Base-by-base conservation (phyloP, 2,797 vertebrate species). In the Darevskia nairensis region DNA sequence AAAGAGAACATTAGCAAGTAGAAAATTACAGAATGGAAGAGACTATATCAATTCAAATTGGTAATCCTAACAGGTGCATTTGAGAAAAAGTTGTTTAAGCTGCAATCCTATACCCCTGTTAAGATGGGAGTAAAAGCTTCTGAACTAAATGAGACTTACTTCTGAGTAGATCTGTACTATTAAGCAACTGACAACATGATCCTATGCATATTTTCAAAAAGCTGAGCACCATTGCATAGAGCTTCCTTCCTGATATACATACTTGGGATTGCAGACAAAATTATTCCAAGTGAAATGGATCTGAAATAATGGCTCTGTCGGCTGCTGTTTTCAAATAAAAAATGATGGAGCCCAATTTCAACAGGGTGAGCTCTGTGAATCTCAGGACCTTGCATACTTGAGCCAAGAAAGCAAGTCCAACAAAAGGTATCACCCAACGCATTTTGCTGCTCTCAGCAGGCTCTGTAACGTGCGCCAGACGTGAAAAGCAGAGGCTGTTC, bases 401-500 rank as follows among this genome's bases (percentile, higher is more conserved):
- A 79, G 68, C 59, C 76, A 69, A 15, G 80, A 72, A 81, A 76
- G 59, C 59, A 11, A 21, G 72, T 55, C 41, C 61, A 81, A 86
- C 79, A 89, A 71, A 89, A 75, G 79, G 35, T 82, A 89, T 89
- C 88, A 86, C 83, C 79, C 84, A 89, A 44, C 44, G 71, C 50
- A 66, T 89, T 89, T 76, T 59, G 61, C 88, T 89, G 66, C 71
- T 89, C 84, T 85, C 84, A 88, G 87, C 2, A 90, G 69, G 27
- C 71, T 87, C 81, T 72, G 64, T 6, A 91, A 46, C 23, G 68
- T 17, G n/a, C 1, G 2, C 29, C 78, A 91, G 75, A 29, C 6
- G 23, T 41, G 89, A 91, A 94, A 86, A 93, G 41, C 19, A 88
- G 23, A 35, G 82, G 76, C 89, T 6, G 0, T 91, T 92, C 87